These are phyloP conservation scores for Quadroppia sp. DNA, from an alignment of 2,888 invertebrate species.

Conservation along the genomic window DNA sequence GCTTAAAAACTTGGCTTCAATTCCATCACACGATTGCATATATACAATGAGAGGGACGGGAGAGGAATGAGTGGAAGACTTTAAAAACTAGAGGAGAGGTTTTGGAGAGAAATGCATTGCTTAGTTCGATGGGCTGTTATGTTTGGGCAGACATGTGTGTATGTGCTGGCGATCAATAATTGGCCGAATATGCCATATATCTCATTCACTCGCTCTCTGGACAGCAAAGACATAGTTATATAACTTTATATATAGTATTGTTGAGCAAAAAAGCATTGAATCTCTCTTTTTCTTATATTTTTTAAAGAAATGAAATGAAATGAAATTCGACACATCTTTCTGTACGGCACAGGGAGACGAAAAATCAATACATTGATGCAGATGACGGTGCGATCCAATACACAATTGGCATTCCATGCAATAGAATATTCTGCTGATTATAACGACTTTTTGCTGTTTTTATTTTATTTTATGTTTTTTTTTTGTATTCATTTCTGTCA, in stretches of 20 bases:
- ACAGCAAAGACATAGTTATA: not conserved
- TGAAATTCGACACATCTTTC: conserved; percentile 11
- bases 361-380: conserved; percentile 32
- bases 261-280: conserved; percentile 20
- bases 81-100: not conserved
- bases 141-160: conserved; percentile 3
- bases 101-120: not conserved
- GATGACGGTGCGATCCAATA: conserved; percentile 23
- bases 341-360: too few relatives aligned
- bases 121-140: conserved; percentile 11
- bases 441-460: not conserved
- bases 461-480: too few relatives aligned
- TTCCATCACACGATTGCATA: not conserved
- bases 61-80: not conserved
- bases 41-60: not conserved
- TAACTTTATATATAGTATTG: too few relatives aligned
- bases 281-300: not conserved
- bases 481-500: not conserved
- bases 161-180: conserved; percentile 28
- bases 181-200: conserved; percentile 21
- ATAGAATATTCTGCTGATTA: not conserved
- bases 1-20: conserved; percentile 14
- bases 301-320: conserved; percentile 34
- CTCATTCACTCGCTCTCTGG: not conserved
- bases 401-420: not conserved